Evolutionary conservation across 2,888 invertebrate species (phyloP).

Genomic region (Sclerodermus sp.): DNA sequence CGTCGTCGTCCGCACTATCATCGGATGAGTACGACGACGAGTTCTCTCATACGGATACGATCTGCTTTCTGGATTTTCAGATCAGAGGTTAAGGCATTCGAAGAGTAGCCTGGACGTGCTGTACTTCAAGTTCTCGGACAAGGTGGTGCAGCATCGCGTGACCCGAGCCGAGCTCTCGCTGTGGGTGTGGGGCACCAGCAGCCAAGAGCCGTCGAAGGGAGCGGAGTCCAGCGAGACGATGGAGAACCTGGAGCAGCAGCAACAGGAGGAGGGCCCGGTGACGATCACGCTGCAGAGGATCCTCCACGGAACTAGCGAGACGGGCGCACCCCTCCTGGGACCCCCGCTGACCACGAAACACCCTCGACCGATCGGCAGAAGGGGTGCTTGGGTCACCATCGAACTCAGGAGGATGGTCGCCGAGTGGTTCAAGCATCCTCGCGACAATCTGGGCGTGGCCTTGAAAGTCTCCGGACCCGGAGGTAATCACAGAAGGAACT

Average conservation of each 20-base stretch:
- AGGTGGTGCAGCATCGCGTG: slow-evolving; percentile 70
- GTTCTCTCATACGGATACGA: no score
- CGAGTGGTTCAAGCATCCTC: slow-evolving; percentile 75
- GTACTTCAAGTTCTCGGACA: slow-evolving; percentile 73
- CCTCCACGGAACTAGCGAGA: slow-evolving; percentile 57
- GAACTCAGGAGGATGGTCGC: slow-evolving; percentile 75
- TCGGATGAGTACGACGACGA: no score
- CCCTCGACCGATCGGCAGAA: slow-evolving; percentile 51
- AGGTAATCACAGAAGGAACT: slow-evolving; percentile 60
- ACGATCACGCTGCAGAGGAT: slow-evolving; percentile 61
- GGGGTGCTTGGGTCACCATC: slow-evolving; percentile 73
- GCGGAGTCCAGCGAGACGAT: slow-evolving; percentile 17
- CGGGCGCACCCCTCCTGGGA: slow-evolving; percentile 44
- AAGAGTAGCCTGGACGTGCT: slow-evolving; percentile 70
- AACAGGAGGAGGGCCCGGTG: slow-evolving; percentile 38
- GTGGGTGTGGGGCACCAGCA: slow-evolving; percentile 62
- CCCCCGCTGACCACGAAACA: slow-evolving; percentile 51
- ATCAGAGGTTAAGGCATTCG: slow-evolving; percentile 69
- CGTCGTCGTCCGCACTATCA: no score
- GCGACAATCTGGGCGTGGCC: slow-evolving; percentile 76
- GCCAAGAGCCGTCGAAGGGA: slow-evolving; percentile 20
- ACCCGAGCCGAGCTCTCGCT: slow-evolving; percentile 71
- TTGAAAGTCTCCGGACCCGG: slow-evolving; percentile 65
- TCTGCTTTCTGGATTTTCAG: no score
- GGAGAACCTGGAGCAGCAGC: slow-evolving; percentile 19